Evolutionary conservation across 2,888 invertebrate species (phyloP).

Genomic region (Halictus ligatus): DNA sequence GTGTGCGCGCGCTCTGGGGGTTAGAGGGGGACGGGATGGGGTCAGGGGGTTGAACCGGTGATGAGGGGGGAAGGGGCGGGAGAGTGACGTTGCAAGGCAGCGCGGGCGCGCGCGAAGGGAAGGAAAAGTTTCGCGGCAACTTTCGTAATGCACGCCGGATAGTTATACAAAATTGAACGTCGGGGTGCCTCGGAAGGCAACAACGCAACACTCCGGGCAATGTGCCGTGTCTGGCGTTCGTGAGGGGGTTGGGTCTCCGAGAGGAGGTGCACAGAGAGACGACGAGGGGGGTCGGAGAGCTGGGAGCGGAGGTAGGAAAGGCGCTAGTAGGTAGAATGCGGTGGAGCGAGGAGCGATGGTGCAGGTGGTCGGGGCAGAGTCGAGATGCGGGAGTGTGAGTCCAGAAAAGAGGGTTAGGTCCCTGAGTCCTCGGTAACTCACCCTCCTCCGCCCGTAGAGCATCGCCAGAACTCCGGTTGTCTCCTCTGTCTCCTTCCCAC

Average conservation of each 20-base stretch:
- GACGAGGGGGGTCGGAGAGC: slow-evolving; percentile 56
- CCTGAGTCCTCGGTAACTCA: slow-evolving; percentile 81
- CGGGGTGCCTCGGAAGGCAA: slow-evolving; percentile 72
- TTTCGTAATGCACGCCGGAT: slow-evolving; percentile 74
- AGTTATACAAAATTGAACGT: slow-evolving; percentile 80
- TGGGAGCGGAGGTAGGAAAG: slow-evolving; percentile 56
- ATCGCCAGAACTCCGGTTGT: slow-evolving; percentile 79
- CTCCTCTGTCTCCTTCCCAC: slow-evolving; percentile 69
- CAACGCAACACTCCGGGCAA: slow-evolving; percentile 75
- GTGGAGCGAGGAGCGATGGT: slow-evolving; percentile 59
- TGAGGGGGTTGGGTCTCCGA: slow-evolving; percentile 30
- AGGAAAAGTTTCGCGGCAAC: slow-evolving; percentile 72
- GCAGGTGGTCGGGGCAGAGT: slow-evolving; percentile 67
- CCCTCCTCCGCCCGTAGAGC: slow-evolving; percentile 71
- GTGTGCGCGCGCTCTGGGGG: slow-evolving; percentile 37
- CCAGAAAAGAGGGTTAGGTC: slow-evolving; percentile 83
- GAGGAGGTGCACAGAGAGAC: slow-evolving; percentile 45
- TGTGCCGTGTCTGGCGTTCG: slow-evolving; percentile 73
- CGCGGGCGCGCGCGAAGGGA: slow-evolving; percentile 47
- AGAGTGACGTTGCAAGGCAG: slow-evolving; percentile 47
- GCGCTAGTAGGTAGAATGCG: slow-evolving; percentile 63
- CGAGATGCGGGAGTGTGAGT: slow-evolving; percentile 80
- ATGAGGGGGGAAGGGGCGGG: not conserved
- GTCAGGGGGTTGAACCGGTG: not conserved
- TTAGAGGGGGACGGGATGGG: not conserved